Conservation (phyloP, 2,113 vertebrate genomes). For the Aegypius monachus region DNA sequence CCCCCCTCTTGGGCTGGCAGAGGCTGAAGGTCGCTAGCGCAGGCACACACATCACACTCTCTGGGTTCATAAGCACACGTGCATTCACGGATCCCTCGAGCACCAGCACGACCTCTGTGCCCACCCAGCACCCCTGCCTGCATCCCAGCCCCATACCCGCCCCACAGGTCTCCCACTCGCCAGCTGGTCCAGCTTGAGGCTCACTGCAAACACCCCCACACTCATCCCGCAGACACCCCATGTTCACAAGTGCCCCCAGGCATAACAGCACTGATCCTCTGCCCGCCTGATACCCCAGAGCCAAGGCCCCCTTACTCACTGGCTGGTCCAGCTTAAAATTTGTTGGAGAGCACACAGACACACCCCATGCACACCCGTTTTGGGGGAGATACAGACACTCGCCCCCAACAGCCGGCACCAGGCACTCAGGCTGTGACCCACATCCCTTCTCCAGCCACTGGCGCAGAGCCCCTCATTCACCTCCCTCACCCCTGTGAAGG, state of each 20-base stretch:
- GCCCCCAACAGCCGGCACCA: background rate
- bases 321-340: background rate
- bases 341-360: background rate
- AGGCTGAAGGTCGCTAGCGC: background rate
- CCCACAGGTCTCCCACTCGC: accelerated
- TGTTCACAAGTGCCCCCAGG: background rate
- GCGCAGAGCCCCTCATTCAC: background rate
- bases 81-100: accelerated
- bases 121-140: accelerated
- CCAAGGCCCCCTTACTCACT: background rate
- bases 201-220: background rate
- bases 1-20: background rate
- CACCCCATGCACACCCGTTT: accelerated
- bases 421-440: background rate
- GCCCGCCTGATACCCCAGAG: background rate
- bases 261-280: background rate
- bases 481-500: background rate
- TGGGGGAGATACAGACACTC: background rate
- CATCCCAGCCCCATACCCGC: background rate
- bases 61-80: background rate
- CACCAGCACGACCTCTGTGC: accelerated
- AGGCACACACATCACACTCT: background rate
- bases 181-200: background rate
- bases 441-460: background rate
- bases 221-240: background rate